These are phyloP conservation scores for Montipora capricornis DNA, from an alignment of 64 coral and sea anemone species.

Conservation along the genomic window DNA sequence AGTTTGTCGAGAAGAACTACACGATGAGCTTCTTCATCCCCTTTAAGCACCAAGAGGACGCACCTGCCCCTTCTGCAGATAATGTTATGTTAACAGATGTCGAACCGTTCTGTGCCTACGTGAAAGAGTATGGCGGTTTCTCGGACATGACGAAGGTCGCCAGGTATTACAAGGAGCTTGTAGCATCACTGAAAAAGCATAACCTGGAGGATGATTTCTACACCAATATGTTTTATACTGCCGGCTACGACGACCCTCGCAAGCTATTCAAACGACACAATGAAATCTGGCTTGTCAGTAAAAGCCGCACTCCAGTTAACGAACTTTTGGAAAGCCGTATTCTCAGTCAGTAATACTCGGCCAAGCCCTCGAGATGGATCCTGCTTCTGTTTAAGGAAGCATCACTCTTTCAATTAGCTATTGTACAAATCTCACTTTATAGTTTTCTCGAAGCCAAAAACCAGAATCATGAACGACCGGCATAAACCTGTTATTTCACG, in stretches of 20 bases:
- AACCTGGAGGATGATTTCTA: slow-evolving; percentile 61
- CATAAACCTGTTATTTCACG: no score
- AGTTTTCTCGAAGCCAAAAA: no score
- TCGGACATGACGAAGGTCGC: slow-evolving; percentile 44
- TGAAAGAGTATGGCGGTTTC: slow-evolving; percentile 62
- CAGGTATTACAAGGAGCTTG: slow-evolving; percentile 34
- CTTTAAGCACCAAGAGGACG: slow-evolving; percentile 67
- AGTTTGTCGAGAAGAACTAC: slow-evolving; percentile 71
- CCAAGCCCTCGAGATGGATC: no score
- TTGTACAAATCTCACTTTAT: no score
- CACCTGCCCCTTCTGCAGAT: slow-evolving; percentile 47
- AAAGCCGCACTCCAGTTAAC: background rate
- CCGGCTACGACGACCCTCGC: slow-evolving; percentile 76
- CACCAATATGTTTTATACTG: slow-evolving; percentile 71
- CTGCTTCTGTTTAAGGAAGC: no score
- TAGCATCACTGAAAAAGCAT: slow-evolving; percentile 56
- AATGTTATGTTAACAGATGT: slow-evolving; percentile 46
- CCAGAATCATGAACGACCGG: no score
- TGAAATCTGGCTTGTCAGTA: slow-evolving; percentile 93
- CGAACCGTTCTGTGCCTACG: slow-evolving; percentile 69
- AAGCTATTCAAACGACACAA: slow-evolving; percentile 69
- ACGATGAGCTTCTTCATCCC: slow-evolving; percentile 89
- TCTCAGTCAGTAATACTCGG: background rate
- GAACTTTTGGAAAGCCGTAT: background rate
- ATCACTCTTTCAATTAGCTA: no score